phyloP scores from a whole-genome alignment of 2,113 vertebrate genomes.

The Lipophrys pholis region DNA sequence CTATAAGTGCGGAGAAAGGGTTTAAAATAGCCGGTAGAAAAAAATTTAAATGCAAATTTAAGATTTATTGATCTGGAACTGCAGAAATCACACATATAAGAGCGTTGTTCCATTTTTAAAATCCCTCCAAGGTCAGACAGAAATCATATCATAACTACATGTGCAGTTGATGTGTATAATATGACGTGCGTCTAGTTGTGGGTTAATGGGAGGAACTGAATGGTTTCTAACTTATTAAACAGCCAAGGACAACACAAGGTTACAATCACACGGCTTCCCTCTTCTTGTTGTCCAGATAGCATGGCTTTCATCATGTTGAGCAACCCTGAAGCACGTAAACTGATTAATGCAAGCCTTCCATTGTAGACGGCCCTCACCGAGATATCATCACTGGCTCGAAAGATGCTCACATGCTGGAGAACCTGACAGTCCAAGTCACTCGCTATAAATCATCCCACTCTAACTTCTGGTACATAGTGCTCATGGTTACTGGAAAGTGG shows the following conservation, averaged over 20 bases:
- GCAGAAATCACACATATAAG: constrained; percentile 27
- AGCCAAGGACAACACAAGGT: constrained; percentile 74
- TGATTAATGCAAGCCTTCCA: constrained; percentile 81
- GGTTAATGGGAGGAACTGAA: constrained; percentile 12
- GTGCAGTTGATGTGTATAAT: not conserved
- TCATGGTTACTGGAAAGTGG: constrained; percentile 20
- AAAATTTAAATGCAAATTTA: constrained; percentile 49
- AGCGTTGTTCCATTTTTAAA: not conserved
- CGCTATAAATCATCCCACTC: constrained; percentile 68
- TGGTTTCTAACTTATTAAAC: constrained; percentile 35
- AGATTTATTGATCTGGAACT: constrained; percentile 36
- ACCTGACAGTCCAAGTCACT: constrained; percentile 57
- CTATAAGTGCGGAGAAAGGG: constrained; percentile 18
- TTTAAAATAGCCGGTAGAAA: constrained; percentile 47
- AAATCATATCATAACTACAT: constrained; percentile 31
- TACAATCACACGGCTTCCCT: constrained; percentile 41
- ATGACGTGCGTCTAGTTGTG: constrained; percentile 13
- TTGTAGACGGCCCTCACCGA: constrained; percentile 71
- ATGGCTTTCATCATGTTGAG: constrained; percentile 66
- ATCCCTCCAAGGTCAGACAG: constrained; percentile 2
- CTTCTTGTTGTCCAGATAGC: constrained; percentile 65
- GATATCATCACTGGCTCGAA: constrained; percentile 75
- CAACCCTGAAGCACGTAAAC: constrained; percentile 72
- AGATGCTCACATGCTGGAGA: constrained; percentile 63
- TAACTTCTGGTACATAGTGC: constrained; percentile 36